A percentile compares a stretch with the other conserved stretches of the same genome.
Conservation (phyloP, 2,797 vertebrate genomes). For the Scomberomorus guttatus region DNA sequence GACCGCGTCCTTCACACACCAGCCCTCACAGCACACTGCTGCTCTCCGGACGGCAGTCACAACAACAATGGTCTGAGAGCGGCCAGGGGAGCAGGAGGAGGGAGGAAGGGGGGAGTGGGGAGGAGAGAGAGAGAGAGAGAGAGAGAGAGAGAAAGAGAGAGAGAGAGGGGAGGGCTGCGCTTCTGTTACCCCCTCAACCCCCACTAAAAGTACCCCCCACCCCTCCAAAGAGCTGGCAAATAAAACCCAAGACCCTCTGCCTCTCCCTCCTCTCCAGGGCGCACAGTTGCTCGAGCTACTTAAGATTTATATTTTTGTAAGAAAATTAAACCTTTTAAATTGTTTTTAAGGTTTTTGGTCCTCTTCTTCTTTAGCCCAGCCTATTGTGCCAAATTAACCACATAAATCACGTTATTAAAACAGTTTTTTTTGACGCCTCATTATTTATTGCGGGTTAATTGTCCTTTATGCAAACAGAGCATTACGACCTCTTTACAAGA, state of each 20-base stretch:
- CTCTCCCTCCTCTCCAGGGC: constrained; percentile 6
- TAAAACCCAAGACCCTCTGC: constrained; percentile 27
- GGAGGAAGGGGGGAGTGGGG: constrained; percentile 19
- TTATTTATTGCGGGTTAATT: constrained; percentile 77
- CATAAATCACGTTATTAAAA: constrained; percentile 48
- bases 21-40: constrained; percentile 49
- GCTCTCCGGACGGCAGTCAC: constrained; percentile 72
- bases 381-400: no score
- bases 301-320: neutral
- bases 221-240: constrained; percentile 44
- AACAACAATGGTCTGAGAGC: constrained; percentile 86
- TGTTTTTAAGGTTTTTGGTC: neutral
- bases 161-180: constrained; percentile 45
- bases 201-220: constrained; percentile 37
- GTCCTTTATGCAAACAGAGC: constrained; percentile 71
- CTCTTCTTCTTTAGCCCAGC: neutral
- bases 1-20: constrained; percentile 58
- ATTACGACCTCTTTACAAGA: constrained; percentile 54
- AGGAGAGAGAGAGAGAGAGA: constrained; percentile 16
- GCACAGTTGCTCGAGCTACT: neutral
- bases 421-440: constrained; percentile 47
- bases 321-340: neutral
- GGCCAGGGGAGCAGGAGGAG: constrained; percentile 49
- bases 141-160: constrained; percentile 33
- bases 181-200: constrained; percentile 68